A percentile compares a stretch with the other conserved stretches of the same genome.
phyloP scores from a whole-genome alignment of 2,888 invertebrate genomes.

The Agonopterix arenella region DNA sequence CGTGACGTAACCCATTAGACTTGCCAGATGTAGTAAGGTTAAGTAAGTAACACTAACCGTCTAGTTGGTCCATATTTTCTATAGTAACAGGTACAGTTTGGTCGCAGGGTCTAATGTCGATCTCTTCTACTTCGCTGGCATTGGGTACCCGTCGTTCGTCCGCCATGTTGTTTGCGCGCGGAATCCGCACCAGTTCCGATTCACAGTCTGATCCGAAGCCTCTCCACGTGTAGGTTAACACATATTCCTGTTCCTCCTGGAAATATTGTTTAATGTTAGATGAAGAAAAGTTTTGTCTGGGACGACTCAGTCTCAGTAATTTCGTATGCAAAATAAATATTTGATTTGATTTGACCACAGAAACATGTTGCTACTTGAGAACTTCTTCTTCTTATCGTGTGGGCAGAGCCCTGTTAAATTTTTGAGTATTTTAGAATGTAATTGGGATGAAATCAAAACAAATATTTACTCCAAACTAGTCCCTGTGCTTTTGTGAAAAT shows the following conservation, averaged over 20 bases:
- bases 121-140: conserved; percentile 24
- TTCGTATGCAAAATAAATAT: too few relatives aligned
- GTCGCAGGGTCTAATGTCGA: conserved; percentile 36
- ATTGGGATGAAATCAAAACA: too few relatives aligned
- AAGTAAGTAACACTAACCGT: conserved; percentile 36
- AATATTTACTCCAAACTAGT: too few relatives aligned
- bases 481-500: too few relatives aligned
- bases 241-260: conserved; percentile 69
- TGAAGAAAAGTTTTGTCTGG: too few relatives aligned
- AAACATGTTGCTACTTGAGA: too few relatives aligned
- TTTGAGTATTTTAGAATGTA: too few relatives aligned
- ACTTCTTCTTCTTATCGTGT: too few relatives aligned
- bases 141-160: conserved; percentile 52
- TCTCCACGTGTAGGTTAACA: conserved; percentile 59
- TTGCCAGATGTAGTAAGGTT: not conserved
- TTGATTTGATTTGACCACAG: too few relatives aligned
- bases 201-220: conserved; percentile 80
- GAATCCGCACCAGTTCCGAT: conserved; percentile 50
- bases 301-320: too few relatives aligned
- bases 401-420: too few relatives aligned
- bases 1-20: not conserved
- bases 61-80: conserved; percentile 35
- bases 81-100: conserved; percentile 53
- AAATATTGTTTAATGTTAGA: conserved; percentile 8
- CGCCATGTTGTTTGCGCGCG: conserved; percentile 12